Percentiles rank a stretch among this genome's conserved stretches.
Evolutionary conservation across 2,113 vertebrate genomes (phyloP).

Genomic region (Ranitomeya imitator): DNA sequence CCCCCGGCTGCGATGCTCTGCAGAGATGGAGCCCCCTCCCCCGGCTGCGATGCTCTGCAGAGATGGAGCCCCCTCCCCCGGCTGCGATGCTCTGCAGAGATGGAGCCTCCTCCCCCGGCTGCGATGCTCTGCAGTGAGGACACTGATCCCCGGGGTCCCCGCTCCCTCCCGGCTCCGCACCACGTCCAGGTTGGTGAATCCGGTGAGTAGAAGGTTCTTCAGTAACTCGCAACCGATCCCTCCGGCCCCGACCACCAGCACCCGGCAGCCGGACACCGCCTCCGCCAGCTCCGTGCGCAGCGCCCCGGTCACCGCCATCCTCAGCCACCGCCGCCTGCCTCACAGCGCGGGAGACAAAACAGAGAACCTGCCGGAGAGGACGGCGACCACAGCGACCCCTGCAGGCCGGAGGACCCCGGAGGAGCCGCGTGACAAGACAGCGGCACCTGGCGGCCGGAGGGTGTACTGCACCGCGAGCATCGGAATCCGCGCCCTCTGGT

Average conservation of each 20-base stretch:
- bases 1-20: too few species aligned
- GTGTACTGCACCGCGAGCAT: not conserved
- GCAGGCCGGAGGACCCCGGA: not conserved
- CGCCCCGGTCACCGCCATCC: constrained; percentile 81
- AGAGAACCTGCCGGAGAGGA: not conserved
- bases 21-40: too few species aligned
- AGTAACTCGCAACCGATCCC: constrained; percentile 95
- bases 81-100: too few species aligned
- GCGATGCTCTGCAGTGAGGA: too few species aligned
- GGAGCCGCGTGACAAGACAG: not conserved
- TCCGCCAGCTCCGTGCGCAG: constrained; percentile 85
- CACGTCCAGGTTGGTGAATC: constrained; percentile 91
- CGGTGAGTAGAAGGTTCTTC: constrained; percentile 92
- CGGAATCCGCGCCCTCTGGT: not conserved
- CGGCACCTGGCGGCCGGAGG: not conserved
- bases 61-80: too few species aligned
- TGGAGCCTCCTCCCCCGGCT: too few species aligned
- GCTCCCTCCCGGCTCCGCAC: constrained; percentile 68
- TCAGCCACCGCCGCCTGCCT: constrained; percentile 2
- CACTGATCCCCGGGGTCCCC: too few species aligned
- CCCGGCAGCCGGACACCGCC: constrained; percentile 78
- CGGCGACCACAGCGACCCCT: constrained; percentile 9
- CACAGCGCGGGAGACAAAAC: constrained; percentile 30
- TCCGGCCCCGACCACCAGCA: constrained; percentile 91
- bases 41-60: too few species aligned